Evolutionary conservation across 2,888 invertebrate species (phyloP), one percentile per base, ranked within the genome.

Genomic region (Coenonympha arcania): DNA sequence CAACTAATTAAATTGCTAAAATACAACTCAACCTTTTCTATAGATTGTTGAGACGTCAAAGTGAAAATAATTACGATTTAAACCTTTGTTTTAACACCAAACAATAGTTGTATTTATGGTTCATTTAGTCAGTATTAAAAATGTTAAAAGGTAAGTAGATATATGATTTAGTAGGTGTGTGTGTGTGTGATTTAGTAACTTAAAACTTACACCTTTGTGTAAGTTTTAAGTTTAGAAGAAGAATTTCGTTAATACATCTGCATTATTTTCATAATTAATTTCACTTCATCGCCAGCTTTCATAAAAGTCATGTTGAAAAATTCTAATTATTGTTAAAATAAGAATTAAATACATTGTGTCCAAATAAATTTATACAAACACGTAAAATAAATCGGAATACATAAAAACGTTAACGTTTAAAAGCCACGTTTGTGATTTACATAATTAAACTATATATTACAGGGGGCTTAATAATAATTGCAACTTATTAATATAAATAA

Each of bases 1-100:
- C 54, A 63, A 65, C 78, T 79, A 78, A 75, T 66, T 76, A 72
- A 73, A 73, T 48, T 33, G 45, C 41, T 52, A 42, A n/a, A 42
- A 37, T 30, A 31, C 20, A 49, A 39, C 40, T 52, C 33, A 41
- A 50, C 36, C 49, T 18, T 47, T 39, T 9, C 28, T 42, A 30
- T 52, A n/a, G n/a, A n/a, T 36, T 20, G 19, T 16, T 24, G 8
- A 6, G 31, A 36, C 45, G 46, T 33, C 31, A 39, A 43, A 52
- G 46, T 45, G 46, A 48, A 40, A 20, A 11, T 20, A 19, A 20
- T 9, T 16, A n/a, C n/a, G n/a, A n/a, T n/a, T n/a, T n/a, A n/a
- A n/a, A n/a, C n/a, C n/a, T n/a, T n/a, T n/a, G n/a, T n/a, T n/a
- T n/a, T n/a, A n/a, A n/a, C n/a, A n/a, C n/a, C n/a, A n/a, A n/a